A percentile compares a stretch with the other conserved stretches of the same genome.
These are phyloP conservation scores for Amiota communis DNA, from an alignment of 2,888 invertebrate species.

Conservation along the genomic window DNA sequence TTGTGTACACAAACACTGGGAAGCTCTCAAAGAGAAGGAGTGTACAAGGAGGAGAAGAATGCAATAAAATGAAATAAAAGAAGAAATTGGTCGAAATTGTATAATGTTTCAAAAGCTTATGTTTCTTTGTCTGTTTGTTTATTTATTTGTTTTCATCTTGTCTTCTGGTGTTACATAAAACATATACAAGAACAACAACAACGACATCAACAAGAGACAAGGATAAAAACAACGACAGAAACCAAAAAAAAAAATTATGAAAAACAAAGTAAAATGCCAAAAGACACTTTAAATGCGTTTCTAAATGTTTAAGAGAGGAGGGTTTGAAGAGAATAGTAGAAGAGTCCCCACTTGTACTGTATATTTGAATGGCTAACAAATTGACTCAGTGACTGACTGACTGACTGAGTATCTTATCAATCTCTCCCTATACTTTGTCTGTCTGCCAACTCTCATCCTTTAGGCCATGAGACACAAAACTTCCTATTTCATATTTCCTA, in stretches of 20 bases:
- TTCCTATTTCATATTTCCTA: background rate
- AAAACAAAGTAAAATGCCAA: background rate
- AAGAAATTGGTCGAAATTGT: background rate
- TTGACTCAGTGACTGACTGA: background rate
- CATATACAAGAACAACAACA: background rate
- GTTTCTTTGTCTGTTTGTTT: background rate
- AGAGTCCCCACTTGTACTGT: background rate
- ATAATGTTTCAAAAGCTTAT: conserved; percentile 5
- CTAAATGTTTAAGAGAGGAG: no score
- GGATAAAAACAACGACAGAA: background rate
- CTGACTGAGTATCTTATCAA: no score
- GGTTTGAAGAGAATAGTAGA: background rate
- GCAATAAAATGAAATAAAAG: no score
- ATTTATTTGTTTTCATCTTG: no score
- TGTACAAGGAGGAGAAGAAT: no score
- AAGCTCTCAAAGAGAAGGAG: no score
- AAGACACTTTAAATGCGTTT: background rate
- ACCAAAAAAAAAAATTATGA: background rate
- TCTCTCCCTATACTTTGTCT: no score
- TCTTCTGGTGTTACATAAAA: no score
- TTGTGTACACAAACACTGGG: no score
- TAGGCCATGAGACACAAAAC: background rate
- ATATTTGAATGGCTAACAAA: conserved; percentile 19
- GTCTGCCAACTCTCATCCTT: background rate
- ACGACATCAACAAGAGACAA: background rate